Percentiles rank a stretch among this genome's conserved stretches.
Conservation (phyloP, 2,113 vertebrate species). For the Speoplatyrhinus poulsoni region DNA sequence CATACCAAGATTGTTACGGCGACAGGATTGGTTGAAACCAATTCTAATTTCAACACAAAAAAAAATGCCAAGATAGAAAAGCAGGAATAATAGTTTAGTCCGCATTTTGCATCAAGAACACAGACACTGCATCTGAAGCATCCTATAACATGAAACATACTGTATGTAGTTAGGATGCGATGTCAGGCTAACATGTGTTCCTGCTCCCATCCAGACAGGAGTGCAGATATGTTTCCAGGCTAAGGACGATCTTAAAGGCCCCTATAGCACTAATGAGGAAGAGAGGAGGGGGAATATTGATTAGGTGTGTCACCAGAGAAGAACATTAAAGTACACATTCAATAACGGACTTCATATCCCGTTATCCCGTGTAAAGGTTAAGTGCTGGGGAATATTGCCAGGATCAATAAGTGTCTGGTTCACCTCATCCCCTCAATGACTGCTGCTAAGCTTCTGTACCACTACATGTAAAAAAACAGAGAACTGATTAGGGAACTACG, state of each 20-base stretch:
- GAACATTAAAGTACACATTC: conserved; percentile 83
- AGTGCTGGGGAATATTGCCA: conserved; percentile 78
- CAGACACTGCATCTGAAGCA: too few species aligned
- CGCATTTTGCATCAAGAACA: too few species aligned
- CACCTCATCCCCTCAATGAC: conserved; percentile 36
- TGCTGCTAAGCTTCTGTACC: conserved; percentile 34
- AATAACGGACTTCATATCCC: conserved; percentile 81
- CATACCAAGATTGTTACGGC: too few species aligned
- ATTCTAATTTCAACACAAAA: too few species aligned
- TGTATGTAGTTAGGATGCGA: neutral
- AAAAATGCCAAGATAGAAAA: too few species aligned
- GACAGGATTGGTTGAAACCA: too few species aligned
- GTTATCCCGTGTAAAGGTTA: conserved; percentile 83
- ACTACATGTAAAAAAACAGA: conserved; percentile 57
- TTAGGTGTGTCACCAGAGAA: conserved; percentile 75
- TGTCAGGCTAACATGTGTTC: neutral
- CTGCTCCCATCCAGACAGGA: neutral
- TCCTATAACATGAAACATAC: too few species aligned
- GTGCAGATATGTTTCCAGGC: conserved; percentile 49
- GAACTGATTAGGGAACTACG: conserved; percentile 39
- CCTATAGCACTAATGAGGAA: conserved; percentile 69
- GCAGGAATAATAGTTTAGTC: too few species aligned
- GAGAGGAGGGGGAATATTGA: conserved; percentile 71
- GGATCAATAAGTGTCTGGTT: conserved; percentile 79
- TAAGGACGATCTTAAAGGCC: conserved; percentile 46